Evolutionary conservation across 2,888 invertebrate species (phyloP).

Genomic region (Hartigia nigra): DNA sequence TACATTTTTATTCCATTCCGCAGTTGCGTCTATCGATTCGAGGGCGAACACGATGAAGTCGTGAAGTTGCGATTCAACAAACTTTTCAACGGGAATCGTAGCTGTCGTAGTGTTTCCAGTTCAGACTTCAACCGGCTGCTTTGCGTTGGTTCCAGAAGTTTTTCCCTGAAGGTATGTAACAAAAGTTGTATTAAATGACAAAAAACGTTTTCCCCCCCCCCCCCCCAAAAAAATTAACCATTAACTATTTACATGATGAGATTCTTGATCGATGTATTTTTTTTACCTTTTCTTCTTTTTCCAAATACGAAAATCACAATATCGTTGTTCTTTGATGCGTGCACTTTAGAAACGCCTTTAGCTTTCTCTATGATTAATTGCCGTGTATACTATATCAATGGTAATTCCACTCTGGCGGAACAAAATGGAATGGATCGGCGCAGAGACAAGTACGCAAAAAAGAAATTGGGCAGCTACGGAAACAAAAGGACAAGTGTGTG

Average conservation of each 20-base stretch:
- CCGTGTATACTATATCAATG: background rate
- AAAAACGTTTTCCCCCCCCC: too few relatives aligned
- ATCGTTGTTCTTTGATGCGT: background rate
- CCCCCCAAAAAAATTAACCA: background rate
- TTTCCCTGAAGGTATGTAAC: constrained; percentile 58
- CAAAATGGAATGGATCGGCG: background rate
- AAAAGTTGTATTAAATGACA: background rate
- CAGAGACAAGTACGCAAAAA: background rate
- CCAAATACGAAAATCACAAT: background rate
- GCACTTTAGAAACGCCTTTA: background rate
- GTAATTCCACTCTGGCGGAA: background rate
- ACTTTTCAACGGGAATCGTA: constrained; percentile 69
- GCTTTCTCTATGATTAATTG: background rate
- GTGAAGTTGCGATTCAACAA: constrained; percentile 81
- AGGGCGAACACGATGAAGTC: constrained; percentile 84
- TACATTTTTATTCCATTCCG: constrained; percentile 13
- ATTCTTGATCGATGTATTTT: background rate
- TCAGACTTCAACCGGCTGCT: constrained; percentile 59
- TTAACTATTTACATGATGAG: background rate
- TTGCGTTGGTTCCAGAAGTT: constrained; percentile 58
- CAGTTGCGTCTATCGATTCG: constrained; percentile 89
- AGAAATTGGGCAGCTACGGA: background rate
- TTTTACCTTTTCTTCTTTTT: background rate
- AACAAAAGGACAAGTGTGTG: background rate
- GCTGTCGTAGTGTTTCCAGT: constrained; percentile 60